These are phyloP conservation scores for Ceratoteleas bidentatus DNA, from an alignment of 1,140 invertebrate species.

Conservation along the genomic window DNA sequence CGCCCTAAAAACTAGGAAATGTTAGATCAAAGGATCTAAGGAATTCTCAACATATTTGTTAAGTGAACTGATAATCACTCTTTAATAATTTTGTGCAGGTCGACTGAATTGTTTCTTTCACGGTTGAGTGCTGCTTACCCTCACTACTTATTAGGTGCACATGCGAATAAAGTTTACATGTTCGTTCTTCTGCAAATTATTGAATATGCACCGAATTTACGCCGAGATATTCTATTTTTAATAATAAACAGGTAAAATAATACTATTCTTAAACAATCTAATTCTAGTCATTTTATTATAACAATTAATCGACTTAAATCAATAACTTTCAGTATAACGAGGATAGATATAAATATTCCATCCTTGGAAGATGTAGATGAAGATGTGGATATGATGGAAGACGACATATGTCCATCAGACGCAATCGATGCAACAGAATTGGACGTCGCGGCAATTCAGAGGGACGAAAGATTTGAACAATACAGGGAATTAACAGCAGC, in stretches of 20 bases:
- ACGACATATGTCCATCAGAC: too few species aligned
- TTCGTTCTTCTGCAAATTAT: slow-evolving; percentile 85
- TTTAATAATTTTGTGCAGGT: slow-evolving; percentile 81
- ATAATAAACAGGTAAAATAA: slow-evolving; percentile 84
- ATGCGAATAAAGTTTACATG: slow-evolving; percentile 84
- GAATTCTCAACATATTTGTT: too few species aligned
- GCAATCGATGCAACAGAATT: too few species aligned
- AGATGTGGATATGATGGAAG: too few species aligned
- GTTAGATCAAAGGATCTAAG: too few species aligned
- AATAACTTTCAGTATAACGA: slow-evolving; percentile 17
- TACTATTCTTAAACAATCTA: slow-evolving; percentile 43
- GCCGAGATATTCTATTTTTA: slow-evolving; percentile 84
- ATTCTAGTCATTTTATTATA: slow-evolving; percentile 60
- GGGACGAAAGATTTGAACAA: slow-evolving; percentile 30
- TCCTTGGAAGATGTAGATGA: too few species aligned
- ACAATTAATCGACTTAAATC: slow-evolving; percentile 68
- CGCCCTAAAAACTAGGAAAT: too few species aligned
- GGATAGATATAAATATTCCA: too few species aligned
- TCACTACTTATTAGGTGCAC: slow-evolving; percentile 83
- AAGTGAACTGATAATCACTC: slow-evolving; percentile 8
- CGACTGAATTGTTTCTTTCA: slow-evolving; percentile 80
- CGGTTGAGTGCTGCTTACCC: slow-evolving; percentile 84
- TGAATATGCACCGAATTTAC: slow-evolving; percentile 84
- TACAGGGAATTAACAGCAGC: slow-evolving; percentile 82
- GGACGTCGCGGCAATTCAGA: too few species aligned